Evolutionary conservation across 2,113 vertebrate species (phyloP), one percentile per base, ranked within the genome.

Genomic region (Sigmodon hispidus): DNA sequence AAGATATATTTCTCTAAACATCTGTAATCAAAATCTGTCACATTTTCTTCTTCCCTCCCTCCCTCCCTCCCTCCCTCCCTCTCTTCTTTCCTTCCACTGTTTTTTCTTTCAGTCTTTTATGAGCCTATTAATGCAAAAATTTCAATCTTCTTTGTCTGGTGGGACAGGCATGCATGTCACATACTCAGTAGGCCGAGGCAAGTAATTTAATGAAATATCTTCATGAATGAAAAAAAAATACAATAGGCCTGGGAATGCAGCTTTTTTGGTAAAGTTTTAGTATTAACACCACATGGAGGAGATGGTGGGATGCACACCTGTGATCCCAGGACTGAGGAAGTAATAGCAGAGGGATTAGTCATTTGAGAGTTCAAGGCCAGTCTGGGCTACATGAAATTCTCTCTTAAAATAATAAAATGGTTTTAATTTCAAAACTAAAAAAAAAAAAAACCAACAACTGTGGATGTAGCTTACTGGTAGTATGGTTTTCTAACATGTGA

Each of bases 91-190:
- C n/a, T n/a, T n/a, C n/a, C n/a, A n/a, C n/a, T n/a, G n/a, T n/a
- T n/a, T n/a, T n/a, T n/a, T n/a, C n/a, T 69, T 89, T 80, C 31
- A 31, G 81, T 48, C 48, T 89, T 96, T 59, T 7, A 63, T 3
- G 88, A 85, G 0, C 0, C 0, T 61, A 75, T 15, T 50, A 55
- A 79, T 50, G 5, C 29, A 36, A 65, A 83, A 57, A 72, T 9
- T 34, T 73, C 12, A 59, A 22, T 26, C 36, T 40, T 24, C 21
- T 59, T 5, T 29, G 21, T 26, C 34, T 81, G 36, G n/a, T 40
- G 16, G 21, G 5, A 40, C 36, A 81, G 11, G 11, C 21, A 21
- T 59, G 24, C 16, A 59, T 81, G 12, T 59, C 22, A 24, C 52
- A 29, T 40, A 59, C 22, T 26, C 31, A 59, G 22, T 57, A 81